These are phyloP conservation scores for Eremophila alpestris DNA, from an alignment of 2,797 vertebrate genomes.

Conservation along the genomic window DNA sequence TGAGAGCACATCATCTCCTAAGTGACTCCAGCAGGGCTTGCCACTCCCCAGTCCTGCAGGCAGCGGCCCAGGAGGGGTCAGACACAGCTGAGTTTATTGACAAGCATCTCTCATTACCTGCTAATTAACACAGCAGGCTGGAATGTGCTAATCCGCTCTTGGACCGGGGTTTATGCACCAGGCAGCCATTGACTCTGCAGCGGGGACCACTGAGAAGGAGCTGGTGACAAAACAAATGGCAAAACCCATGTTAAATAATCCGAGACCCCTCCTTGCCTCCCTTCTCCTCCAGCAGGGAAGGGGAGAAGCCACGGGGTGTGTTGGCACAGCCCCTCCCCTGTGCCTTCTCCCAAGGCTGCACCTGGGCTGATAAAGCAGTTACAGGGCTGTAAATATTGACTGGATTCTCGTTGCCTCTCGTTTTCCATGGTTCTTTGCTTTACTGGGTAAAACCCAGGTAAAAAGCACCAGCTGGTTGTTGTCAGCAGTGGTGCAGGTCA, in stretches of 20 bases:
- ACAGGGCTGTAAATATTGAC: not conserved
- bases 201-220: not conserved
- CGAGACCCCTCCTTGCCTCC: accelerated
- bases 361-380: not conserved
- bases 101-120: constrained; percentile 48
- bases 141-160: not conserved
- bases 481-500: not conserved
- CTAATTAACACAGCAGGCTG: constrained; percentile 47
- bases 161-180: not conserved
- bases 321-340: not conserved
- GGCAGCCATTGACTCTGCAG: not conserved
- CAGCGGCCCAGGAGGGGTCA: not conserved
- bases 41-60: not conserved
- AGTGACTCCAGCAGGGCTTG: not conserved
- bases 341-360: not conserved
- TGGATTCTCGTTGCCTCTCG: accelerated
- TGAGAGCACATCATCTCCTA: not conserved
- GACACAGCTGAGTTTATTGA: constrained; percentile 38
- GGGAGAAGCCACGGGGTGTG: not conserved
- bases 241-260: not conserved
- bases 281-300: not conserved
- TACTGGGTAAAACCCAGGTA: not conserved
- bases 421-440: not conserved
- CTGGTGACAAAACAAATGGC: not conserved
- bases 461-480: not conserved